phyloP scores from a whole-genome alignment of 1,140 invertebrate genomes.

The Uloborus diversus region DNA sequence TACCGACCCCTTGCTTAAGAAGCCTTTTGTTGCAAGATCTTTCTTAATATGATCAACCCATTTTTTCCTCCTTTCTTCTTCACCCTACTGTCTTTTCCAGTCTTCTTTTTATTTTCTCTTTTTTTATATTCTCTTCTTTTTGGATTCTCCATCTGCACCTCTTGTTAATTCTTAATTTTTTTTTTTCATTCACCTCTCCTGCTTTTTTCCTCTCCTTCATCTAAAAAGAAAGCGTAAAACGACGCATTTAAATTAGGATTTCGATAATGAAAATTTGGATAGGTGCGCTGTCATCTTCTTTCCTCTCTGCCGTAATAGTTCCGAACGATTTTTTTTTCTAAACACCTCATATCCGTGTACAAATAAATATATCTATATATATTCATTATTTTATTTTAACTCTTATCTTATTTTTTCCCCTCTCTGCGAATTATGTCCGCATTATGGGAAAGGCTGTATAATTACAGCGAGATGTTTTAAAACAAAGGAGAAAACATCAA shows the following conservation, averaged over 20 bases:
- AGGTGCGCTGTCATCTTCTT: constrained; percentile 37
- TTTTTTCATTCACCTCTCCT: background rate
- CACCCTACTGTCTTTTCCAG: background rate
- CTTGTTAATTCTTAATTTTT: constrained; percentile 31
- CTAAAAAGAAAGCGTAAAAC: constrained; percentile 23
- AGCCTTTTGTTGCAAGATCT: constrained; percentile 35
- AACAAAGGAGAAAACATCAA: constrained; percentile 49
- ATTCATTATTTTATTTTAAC: constrained; percentile 9
- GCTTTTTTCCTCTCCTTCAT: background rate
- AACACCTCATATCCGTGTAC: background rate
- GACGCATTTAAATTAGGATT: constrained; percentile 50
- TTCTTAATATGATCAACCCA: constrained; percentile 51
- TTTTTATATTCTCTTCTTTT: constrained; percentile 13
- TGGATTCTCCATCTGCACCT: constrained; percentile 35
- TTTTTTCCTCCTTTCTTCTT: background rate
- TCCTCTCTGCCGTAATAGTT: background rate
- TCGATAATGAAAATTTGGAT: constrained; percentile 54
- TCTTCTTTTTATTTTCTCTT: background rate
- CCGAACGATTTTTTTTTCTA: constrained; percentile 10
- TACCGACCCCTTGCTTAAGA: constrained; percentile 42
- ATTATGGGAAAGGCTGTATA: constrained; percentile 20
- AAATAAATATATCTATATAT: constrained; percentile 22
- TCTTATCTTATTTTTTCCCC: constrained; percentile 6
- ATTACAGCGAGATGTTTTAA: constrained; percentile 51
- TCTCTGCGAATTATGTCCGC: background rate